These are phyloP conservation scores for Tridacna gigas DNA, from an alignment of 2,888 invertebrate genomes.

Conservation along the genomic window DNA sequence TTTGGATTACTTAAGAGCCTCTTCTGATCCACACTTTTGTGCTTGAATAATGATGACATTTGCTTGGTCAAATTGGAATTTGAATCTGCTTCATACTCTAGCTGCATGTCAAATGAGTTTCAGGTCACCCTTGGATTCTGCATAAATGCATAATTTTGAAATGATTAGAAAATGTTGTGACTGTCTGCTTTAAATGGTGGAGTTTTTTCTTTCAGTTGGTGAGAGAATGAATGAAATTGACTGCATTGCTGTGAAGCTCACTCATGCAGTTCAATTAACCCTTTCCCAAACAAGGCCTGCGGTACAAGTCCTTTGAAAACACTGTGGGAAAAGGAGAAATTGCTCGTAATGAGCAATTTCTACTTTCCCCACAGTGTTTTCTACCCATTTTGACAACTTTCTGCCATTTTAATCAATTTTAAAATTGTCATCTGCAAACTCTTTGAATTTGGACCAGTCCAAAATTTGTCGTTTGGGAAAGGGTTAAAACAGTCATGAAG, in stretches of 20 bases:
- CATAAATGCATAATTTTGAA: conserved; percentile 23
- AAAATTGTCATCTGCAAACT: no score
- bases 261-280: conserved; percentile 16
- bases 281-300: no score
- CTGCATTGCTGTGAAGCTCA: not conserved
- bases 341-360: no score
- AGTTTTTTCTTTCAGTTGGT: not conserved
- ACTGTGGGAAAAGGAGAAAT: no score
- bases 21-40: conserved; percentile 8
- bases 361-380: no score
- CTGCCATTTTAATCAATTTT: no score
- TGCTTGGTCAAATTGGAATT: conserved; percentile 24
- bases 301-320: no score
- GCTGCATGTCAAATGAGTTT: conserved; percentile 20
- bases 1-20: conserved; percentile 4
- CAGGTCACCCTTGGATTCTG: conserved; percentile 5
- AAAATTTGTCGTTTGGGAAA: no score
- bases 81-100: conserved; percentile 9
- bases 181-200: conserved; percentile 8
- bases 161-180: conserved; percentile 8
- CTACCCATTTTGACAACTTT: no score
- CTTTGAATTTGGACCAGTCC: no score
- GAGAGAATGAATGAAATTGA: not conserved
- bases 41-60: conserved; percentile 26
- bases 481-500: conserved; percentile 15